A percentile compares a stretch with the other conserved stretches of the same genome.
Conservation (phyloP, 2,113 vertebrate species). For the Podarcis muralis region DNA sequence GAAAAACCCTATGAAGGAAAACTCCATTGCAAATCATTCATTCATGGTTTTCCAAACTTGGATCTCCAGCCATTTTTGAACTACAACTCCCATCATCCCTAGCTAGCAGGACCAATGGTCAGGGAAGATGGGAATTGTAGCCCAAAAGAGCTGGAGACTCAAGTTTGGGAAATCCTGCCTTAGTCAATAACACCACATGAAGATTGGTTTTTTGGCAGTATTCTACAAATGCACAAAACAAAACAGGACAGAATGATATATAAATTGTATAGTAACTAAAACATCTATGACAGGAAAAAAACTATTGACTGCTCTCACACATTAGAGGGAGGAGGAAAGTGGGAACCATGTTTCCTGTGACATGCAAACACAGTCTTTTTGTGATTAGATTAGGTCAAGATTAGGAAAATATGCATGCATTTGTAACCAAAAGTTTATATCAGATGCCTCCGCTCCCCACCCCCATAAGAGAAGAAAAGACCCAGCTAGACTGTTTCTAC, state of each 20-base stretch:
- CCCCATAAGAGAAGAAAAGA: background rate
- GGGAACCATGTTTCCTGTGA: background rate
- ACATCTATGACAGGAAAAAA: background rate
- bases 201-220: background rate
- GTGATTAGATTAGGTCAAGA: background rate
- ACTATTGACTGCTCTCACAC: background rate
- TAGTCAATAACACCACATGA: background rate
- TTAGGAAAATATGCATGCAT: background rate
- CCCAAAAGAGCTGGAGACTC: no score
- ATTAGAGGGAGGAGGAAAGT: no score
- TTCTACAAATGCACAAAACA: background rate
- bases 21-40: no score
- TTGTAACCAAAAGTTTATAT: background rate
- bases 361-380: background rate
- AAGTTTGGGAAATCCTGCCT: no score
- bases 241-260: background rate
- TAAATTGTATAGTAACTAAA: background rate
- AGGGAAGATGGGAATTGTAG: no score
- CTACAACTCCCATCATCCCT: no score
- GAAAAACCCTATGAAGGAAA: no score
- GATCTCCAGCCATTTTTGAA: no score
- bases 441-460: background rate
- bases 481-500: background rate
- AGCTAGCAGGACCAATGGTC: no score
- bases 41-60: no score